These are phyloP conservation scores for Anthoptus insignis DNA, from an alignment of 2,888 invertebrate species.

Conservation along the genomic window DNA sequence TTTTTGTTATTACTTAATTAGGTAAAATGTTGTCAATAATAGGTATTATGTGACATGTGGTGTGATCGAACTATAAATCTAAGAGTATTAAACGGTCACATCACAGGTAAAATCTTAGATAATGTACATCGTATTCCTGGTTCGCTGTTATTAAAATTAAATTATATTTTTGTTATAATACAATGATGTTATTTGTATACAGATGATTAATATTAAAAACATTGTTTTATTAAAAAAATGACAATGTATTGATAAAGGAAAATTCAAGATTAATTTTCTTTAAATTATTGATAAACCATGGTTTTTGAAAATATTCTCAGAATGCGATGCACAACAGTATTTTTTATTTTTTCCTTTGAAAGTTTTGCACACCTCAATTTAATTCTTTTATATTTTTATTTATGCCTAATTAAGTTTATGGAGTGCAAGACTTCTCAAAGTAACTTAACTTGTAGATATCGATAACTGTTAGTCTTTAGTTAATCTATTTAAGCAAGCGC, in stretches of 20 bases:
- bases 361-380: conserved; percentile 25
- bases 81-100: not conserved
- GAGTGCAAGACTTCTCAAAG: conserved; percentile 28
- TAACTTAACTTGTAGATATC: conserved; percentile 31
- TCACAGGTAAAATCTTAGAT: conserved; percentile 4
- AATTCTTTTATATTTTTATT: not conserved
- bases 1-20: not conserved
- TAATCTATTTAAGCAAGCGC: conserved; percentile 60
- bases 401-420: conserved; percentile 4
- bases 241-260: no score
- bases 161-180: no score
- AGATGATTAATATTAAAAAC: no score
- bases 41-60: not conserved
- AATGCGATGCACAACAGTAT: conserved; percentile 25
- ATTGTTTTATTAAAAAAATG: no score
- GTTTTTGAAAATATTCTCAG: no score
- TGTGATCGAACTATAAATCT: no score
- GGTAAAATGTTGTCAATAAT: not conserved
- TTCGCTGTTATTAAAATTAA: not conserved
- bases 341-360: conserved; percentile 17
- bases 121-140: conserved; percentile 12
- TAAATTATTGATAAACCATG: no score
- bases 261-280: no score
- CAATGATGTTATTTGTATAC: no score
- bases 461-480: conserved; percentile 28